Percentiles rank a stretch among this genome's conserved stretches.
Evolutionary conservation across 2,113 vertebrate species (phyloP).

Genomic region (Oxyruncus cristatus): DNA sequence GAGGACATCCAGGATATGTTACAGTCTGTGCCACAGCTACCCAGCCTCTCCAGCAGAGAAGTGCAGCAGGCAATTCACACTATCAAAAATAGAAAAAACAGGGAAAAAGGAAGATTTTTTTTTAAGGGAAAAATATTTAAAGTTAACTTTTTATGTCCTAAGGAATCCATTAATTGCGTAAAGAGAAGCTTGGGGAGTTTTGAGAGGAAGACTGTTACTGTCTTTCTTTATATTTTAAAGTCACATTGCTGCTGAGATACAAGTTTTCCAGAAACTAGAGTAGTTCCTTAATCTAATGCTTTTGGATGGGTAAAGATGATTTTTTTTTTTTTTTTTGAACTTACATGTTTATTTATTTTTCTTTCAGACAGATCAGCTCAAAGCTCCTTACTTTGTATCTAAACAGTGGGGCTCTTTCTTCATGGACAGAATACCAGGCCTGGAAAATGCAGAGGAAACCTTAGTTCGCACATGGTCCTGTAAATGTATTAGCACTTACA

Average conservation of each 20-base stretch:
- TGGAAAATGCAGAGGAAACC: constrained; percentile 75
- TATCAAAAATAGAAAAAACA: not conserved
- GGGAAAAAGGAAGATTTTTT: not conserved
- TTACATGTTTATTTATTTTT: not conserved
- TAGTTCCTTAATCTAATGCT: not conserved
- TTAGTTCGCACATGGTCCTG: constrained; percentile 85
- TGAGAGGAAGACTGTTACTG: not conserved
- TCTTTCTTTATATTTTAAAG: not conserved
- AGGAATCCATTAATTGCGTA: not conserved
- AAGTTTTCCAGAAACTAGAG: not conserved
- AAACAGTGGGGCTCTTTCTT: constrained; percentile 96
- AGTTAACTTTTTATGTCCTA: not conserved
- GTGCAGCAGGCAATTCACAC: not conserved
- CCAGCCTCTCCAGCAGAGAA: not conserved
- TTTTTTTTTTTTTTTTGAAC: not conserved
- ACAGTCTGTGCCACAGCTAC: not conserved
- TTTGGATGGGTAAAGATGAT: not conserved
- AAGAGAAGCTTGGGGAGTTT: not conserved
- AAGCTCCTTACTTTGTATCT: constrained; percentile 80
- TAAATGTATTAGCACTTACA: constrained; percentile 89
- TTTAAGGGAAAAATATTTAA: not conserved
- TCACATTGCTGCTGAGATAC: not conserved
- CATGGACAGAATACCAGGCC: constrained; percentile 73
- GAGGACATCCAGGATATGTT: not conserved
- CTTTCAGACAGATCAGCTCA: constrained; percentile 79